Conservation (phyloP, 2,113 vertebrate genomes). For the Dasypus novemcinctus region DNA sequence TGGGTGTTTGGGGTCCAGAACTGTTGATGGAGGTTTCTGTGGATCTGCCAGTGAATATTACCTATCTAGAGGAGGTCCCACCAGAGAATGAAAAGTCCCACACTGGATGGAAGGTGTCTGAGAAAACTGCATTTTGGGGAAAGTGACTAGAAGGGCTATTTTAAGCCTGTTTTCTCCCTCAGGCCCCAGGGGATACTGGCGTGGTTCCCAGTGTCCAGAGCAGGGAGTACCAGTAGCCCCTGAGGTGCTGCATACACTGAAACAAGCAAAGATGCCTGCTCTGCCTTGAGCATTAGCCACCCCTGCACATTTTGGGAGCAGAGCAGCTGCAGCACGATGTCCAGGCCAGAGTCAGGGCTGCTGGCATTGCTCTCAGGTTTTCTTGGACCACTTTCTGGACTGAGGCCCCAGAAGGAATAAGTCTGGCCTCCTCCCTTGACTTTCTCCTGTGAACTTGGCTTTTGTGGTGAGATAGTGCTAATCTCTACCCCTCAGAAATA, state of each 20-base stretch:
- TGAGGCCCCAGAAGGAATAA: not conserved
- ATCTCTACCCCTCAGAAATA: not conserved
- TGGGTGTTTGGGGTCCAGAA: not conserved
- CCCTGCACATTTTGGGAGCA: fast-evolving
- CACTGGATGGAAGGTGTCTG: not conserved
- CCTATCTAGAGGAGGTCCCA: not conserved
- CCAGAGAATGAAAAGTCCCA: not conserved
- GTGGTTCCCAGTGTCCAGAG: not conserved
- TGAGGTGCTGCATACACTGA: not conserved
- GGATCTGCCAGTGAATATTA: not conserved
- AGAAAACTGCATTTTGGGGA: not conserved
- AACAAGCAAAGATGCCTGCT: not conserved
- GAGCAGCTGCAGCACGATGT: not conserved
- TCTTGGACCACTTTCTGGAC: not conserved
- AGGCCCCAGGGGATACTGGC: not conserved
- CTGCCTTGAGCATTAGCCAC: not conserved
- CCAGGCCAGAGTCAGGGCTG: not conserved
- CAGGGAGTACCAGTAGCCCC: not conserved
- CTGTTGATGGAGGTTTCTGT: not conserved
- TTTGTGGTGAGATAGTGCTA: not conserved
- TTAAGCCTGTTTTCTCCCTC: not conserved
- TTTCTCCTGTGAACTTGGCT: not conserved
- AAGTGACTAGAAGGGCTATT: not conserved
- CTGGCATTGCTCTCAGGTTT: not conserved
- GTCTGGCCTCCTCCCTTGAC: not conserved